Evolutionary conservation across 2,113 vertebrate genomes (phyloP).

Genomic region (Microtus oregoni): DNA sequence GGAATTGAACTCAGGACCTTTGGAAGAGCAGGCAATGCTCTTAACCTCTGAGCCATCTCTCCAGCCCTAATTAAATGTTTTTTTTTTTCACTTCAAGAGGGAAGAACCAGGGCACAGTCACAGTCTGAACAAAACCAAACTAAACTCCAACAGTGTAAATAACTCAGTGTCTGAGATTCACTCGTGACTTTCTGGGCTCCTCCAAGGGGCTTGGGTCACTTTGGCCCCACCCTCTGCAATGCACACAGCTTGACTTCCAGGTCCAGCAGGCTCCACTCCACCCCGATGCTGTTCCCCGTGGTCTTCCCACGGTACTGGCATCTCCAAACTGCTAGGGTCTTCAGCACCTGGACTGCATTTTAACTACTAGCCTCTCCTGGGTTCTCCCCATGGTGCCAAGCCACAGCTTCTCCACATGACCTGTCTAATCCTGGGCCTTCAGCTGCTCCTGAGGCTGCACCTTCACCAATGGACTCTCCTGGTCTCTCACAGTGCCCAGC

Average conservation of each 20-base stretch:
- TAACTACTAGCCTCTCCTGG: neutral
- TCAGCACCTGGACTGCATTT: neutral
- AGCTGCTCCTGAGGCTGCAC: neutral
- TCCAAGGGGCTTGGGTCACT: neutral
- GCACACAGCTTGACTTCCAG: neutral
- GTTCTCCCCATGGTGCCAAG: neutral
- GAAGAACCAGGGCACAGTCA: neutral
- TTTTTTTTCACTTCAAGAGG: neutral
- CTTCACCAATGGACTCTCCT: neutral
- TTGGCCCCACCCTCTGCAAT: neutral
- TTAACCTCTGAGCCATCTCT: no score
- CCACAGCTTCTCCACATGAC: neutral
- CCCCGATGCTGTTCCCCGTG: neutral
- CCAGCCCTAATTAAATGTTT: no score
- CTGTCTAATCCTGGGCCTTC: neutral
- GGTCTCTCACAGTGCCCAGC: neutral
- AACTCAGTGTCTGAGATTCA: neutral
- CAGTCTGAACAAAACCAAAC: neutral
- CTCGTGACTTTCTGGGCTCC: neutral
- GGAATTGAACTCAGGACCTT: no score
- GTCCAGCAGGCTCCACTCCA: neutral
- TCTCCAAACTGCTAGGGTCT: neutral
- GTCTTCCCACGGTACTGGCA: neutral
- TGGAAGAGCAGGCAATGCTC: no score
- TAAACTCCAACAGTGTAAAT: no score